Conservation (phyloP, 2,797 vertebrate species). For the Passerculus sandwichensis region DNA sequence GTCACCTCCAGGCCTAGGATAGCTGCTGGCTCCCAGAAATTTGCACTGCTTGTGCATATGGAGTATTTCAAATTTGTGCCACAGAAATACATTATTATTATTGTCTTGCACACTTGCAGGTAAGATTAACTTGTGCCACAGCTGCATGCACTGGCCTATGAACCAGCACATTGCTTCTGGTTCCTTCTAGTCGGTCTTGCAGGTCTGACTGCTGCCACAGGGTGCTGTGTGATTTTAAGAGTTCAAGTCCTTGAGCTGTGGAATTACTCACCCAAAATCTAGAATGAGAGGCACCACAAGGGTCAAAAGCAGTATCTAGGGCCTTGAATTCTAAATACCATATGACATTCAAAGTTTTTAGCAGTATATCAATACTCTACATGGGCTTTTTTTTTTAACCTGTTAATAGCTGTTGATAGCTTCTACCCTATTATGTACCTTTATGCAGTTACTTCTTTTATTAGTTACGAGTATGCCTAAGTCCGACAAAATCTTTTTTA, state of each 20-base stretch:
- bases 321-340: not conserved
- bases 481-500: not conserved
- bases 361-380: not conserved
- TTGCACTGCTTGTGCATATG: not conserved
- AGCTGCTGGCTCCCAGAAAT: not conserved
- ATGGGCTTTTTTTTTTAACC: not conserved
- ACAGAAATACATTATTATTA: not conserved
- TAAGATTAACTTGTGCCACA: not conserved
- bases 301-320: not conserved
- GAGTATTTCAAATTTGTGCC: not conserved
- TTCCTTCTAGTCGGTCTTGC: not conserved
- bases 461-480: not conserved
- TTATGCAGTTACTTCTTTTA: not conserved
- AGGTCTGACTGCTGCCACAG: not conserved
- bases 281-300: not conserved
- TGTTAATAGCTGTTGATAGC: not conserved
- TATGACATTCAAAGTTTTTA: not conserved
- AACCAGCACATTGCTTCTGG: not conserved
- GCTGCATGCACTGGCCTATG: not conserved
- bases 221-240: not conserved
- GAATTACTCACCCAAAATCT: not conserved
- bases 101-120: accelerated
- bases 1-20: not conserved
- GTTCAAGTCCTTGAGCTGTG: not conserved
- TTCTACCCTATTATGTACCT: not conserved